phyloP scores from a whole-genome alignment of 1,140 invertebrate genomes.

The Pogonus chalceus region DNA sequence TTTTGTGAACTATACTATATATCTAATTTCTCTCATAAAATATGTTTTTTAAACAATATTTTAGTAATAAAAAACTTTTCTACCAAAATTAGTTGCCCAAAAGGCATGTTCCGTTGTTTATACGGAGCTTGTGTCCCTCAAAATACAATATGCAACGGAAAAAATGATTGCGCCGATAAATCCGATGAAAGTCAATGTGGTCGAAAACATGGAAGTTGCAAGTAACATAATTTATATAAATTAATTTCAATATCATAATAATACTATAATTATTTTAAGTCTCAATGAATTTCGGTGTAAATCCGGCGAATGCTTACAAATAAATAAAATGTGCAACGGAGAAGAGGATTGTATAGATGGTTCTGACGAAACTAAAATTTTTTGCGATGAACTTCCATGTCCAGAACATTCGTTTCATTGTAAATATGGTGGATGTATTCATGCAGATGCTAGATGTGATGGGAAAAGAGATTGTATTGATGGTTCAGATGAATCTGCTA shows the following conservation, averaged over 20 bases:
- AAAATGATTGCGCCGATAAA: conserved; percentile 11
- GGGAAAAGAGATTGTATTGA: conserved; percentile 44
- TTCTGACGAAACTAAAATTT: conserved; percentile 47
- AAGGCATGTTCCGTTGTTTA: neutral
- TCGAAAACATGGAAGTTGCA: conserved; percentile 7
- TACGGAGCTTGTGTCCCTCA: conserved; percentile 11
- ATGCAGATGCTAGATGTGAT: conserved; percentile 37
- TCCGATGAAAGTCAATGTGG: conserved; percentile 17
- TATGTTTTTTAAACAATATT: too few relatives aligned
- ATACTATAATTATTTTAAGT: conserved; percentile 14
- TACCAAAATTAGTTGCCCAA: conserved; percentile 11
- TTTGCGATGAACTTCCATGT: conserved; percentile 32
- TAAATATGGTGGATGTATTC: conserved; percentile 41
- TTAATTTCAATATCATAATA: neutral
- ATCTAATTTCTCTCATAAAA: too few relatives aligned
- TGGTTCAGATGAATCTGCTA: conserved; percentile 47
- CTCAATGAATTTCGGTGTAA: conserved; percentile 41
- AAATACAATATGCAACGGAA: conserved; percentile 10
- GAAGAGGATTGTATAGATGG: conserved; percentile 47
- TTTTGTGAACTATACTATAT: too few relatives aligned
- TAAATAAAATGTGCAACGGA: conserved; percentile 46
- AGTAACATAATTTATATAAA: conserved; percentile 5
- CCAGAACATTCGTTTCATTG: conserved; percentile 36
- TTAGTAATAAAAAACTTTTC: too few relatives aligned
- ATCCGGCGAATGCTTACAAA: conserved; percentile 44